A percentile compares a stretch with the other conserved stretches of the same genome.
phyloP scores from a whole-genome alignment of 2,797 vertebrate species.

The Coranthus polyacanthus region DNA sequence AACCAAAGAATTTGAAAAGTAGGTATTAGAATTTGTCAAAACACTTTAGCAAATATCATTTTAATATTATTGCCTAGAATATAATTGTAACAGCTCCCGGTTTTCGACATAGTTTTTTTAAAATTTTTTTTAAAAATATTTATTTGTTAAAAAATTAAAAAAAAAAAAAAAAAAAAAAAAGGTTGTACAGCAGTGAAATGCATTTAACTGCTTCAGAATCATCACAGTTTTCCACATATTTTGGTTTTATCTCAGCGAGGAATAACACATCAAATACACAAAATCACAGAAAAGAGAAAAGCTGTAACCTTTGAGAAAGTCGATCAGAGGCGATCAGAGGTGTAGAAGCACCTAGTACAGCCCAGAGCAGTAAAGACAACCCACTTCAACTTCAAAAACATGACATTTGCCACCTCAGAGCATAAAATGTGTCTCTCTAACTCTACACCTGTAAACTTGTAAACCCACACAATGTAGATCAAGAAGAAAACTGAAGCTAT shows the following conservation, averaged over 20 bases:
- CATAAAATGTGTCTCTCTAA: constrained; percentile 77
- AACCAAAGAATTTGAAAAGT: background rate
- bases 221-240: constrained; percentile 73
- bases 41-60: background rate
- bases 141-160: no score
- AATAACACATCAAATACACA: constrained; percentile 80
- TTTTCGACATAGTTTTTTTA: constrained; percentile 8
- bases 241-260: constrained; percentile 68
- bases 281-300: constrained; percentile 79
- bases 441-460: constrained; percentile 80
- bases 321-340: constrained; percentile 82
- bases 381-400: constrained; percentile 84
- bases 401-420: constrained; percentile 83
- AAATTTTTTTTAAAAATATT: background rate
- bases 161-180: constrained; percentile 40
- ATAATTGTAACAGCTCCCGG: constrained; percentile 1
- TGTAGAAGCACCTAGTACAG: constrained; percentile 79
- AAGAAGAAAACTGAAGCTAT: constrained; percentile 63
- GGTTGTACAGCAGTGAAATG: constrained; percentile 59
- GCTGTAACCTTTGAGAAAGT: constrained; percentile 85
- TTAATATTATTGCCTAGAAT: constrained; percentile 5
- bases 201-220: constrained; percentile 69
- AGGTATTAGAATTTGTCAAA: constrained; percentile 2
- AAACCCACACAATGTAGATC: constrained; percentile 79
- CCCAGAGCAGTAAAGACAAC: constrained; percentile 82